phyloP scores from a whole-genome alignment of 2,888 invertebrate genomes.

The Caenorhabditis sp. region DNA sequence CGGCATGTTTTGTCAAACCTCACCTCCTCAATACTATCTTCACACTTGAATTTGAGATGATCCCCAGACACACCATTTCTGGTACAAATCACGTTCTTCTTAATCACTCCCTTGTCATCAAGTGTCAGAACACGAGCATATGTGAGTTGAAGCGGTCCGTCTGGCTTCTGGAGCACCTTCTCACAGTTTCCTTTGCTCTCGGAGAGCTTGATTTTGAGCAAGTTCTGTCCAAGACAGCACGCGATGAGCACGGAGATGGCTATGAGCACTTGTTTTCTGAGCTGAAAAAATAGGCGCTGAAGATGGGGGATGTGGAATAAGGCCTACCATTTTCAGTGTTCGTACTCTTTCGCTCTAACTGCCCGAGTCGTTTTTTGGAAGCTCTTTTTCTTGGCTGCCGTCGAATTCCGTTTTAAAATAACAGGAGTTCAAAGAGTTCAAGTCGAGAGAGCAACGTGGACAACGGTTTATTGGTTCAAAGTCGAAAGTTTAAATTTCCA shows the following conservation, averaged over 20 bases:
- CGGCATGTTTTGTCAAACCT: not conserved
- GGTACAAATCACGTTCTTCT: not conserved
- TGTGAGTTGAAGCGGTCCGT: not conserved
- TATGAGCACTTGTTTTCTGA: conserved; percentile 2
- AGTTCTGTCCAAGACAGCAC: not conserved
- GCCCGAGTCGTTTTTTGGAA: no score
- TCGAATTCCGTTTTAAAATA: no score
- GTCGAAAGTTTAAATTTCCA: no score
- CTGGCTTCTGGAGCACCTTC: not conserved
- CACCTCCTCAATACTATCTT: not conserved
- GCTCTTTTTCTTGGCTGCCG: no score
- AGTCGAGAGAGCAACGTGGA: no score
- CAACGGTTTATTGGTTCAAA: no score
- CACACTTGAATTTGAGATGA: not conserved
- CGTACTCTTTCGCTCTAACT: conserved; percentile 1
- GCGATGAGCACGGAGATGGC: not conserved
- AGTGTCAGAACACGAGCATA: not conserved
- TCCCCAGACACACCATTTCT: not conserved
- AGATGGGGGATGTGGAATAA: not conserved
- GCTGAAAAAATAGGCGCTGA: not conserved
- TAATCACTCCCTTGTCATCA: not conserved
- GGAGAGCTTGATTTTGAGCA: not conserved
- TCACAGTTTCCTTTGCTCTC: not conserved
- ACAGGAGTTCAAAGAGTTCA: no score
- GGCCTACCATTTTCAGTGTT: conserved; percentile 4